Percentiles rank a stretch among this genome's conserved stretches.
phyloP scores from a whole-genome alignment of 2,888 invertebrate species.

The Balanococcus diminutus region DNA sequence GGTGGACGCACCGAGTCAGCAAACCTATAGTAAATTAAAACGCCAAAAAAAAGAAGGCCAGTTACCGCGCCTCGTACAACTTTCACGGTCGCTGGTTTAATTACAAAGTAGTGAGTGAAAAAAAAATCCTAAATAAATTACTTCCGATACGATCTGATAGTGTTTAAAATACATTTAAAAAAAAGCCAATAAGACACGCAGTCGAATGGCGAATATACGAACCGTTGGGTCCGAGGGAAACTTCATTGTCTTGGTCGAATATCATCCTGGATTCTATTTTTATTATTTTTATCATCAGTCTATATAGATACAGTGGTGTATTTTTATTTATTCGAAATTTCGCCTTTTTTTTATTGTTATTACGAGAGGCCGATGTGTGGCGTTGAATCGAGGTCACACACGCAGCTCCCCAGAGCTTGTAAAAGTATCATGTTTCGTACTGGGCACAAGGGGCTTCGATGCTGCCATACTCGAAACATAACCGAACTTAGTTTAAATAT shows the following conservation, averaged over 20 bases:
- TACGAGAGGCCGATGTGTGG: not conserved
- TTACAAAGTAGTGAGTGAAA: not conserved
- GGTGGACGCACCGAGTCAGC: not conserved
- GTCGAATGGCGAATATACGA: not conserved
- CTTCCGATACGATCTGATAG: conserved; percentile 6
- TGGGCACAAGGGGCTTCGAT: not conserved
- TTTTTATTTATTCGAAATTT: not conserved
- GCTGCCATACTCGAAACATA: not conserved
- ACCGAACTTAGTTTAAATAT: conserved; percentile 29
- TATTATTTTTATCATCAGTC: not conserved
- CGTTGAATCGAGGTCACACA: not conserved
- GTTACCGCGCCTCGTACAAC: not conserved
- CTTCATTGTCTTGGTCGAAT: not conserved
- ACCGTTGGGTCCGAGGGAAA: no score
- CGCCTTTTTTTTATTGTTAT: not conserved
- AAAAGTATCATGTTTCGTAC: not conserved
- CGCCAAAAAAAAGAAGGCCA: not conserved
- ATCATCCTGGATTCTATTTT: not conserved
- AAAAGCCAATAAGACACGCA: not conserved
- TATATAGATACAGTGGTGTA: no score
- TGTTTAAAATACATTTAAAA: not conserved
- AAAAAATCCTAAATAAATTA: not conserved
- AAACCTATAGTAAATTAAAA: not conserved
- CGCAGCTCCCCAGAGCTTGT: not conserved
- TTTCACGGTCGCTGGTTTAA: not conserved